A percentile compares a stretch with the other conserved stretches of the same genome.
Conservation (phyloP, 2,113 vertebrate genomes). For the Hepsetus odoe region DNA sequence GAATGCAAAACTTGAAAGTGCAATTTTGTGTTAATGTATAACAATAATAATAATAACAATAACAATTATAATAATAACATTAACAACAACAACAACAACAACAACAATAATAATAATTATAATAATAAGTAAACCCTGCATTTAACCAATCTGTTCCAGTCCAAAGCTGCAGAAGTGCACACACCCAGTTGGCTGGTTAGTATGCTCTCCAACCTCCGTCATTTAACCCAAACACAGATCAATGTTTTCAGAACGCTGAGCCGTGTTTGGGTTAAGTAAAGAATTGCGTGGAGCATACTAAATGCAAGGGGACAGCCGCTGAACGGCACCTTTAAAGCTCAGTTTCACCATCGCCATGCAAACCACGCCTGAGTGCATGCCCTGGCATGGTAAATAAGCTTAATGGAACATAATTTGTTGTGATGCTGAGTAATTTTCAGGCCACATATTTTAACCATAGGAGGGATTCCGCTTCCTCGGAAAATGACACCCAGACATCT, state of each 20-base stretch:
- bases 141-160: background rate
- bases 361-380: constrained; percentile 32
- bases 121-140: background rate
- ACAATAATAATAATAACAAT: too few relatives aligned
- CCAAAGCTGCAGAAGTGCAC: too few relatives aligned
- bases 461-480: background rate
- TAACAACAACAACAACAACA: too few relatives aligned
- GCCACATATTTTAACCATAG: background rate
- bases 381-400: constrained; percentile 36
- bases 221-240: constrained; percentile 75
- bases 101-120: too few relatives aligned
- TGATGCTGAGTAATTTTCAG: background rate
- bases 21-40: too few relatives aligned
- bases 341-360: constrained; percentile 68
- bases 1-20: too few relatives aligned
- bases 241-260: constrained; percentile 69
- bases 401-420: constrained; percentile 9
- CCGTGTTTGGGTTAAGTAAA: constrained; percentile 76
- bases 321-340: constrained; percentile 55
- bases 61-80: too few relatives aligned
- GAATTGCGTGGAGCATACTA: constrained; percentile 72
- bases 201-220: constrained; percentile 64
- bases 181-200: constrained; percentile 24
- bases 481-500: background rate
- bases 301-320: constrained; percentile 52